Evolutionary conservation across 2,113 vertebrate genomes (phyloP), one percentile per base, ranked within the genome.

Genomic region (Mustela nigripes): DNA sequence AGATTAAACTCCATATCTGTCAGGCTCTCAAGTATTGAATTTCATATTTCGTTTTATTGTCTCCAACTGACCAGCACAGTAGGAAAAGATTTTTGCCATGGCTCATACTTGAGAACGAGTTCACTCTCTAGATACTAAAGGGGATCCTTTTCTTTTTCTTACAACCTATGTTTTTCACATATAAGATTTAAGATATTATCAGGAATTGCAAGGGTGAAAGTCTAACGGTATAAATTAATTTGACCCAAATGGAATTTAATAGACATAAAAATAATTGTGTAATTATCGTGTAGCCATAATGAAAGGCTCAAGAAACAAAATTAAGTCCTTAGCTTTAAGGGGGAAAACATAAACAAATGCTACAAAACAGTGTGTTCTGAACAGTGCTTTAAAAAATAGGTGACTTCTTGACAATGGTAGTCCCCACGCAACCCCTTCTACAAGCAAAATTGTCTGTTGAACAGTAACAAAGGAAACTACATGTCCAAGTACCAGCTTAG

Each of bases 221-320:
- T 39, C 56, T 88, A 65, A 82, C 2, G 18, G 31, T 50, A 78
- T 60, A 83, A 83, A 89, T 60, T 60, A 50, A 24, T 31, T 39
- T 76, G 45, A 60, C 31, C 14, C 62, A 82, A 36, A 7, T 48
- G 2, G 56, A 96, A 45, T 65, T 96, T 92, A 67, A 76, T 78
- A 26, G 31, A 36, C 45, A 50, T 48, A 84, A 53, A 58, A 90
- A 79, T 71, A 71, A 63, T 56, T 95, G 36, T 83, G 42, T 69
- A 89, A 60, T 50, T 33, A 5, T 84, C 53, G 2, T 45, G 15
- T 65, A 80, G 91, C 62, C 45, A 63, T 60, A 84, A 62, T 73
- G 73, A 42, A 73, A 73, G 1, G 85, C 53, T 71, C 22, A 73
- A 53, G 53, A 73, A 80, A 53, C 21, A 79, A 50, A 94, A 90